Evolutionary conservation across 2,113 vertebrate species (phyloP).

Genomic region (Formicarius rufipectus): DNA sequence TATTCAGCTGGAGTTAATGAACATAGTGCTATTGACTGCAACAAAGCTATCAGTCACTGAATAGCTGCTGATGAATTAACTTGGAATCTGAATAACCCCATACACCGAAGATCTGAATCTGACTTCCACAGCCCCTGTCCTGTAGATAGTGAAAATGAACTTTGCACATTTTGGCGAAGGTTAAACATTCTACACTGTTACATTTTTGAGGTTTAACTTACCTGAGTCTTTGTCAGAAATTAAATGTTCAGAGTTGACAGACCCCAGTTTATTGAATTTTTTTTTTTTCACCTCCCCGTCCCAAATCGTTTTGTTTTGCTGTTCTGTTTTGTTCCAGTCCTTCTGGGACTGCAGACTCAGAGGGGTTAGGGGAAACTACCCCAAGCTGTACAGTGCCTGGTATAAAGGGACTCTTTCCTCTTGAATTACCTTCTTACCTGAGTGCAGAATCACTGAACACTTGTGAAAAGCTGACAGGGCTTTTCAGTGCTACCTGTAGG

Average conservation of each 20-base stretch:
- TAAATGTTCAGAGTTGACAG: not conserved
- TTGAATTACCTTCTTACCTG: not conserved
- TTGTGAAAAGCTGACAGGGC: not conserved
- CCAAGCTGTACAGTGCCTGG: not conserved
- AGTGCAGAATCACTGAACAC: not conserved
- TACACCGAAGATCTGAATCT: not conserved
- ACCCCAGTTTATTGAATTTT: not conserved
- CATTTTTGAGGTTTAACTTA: not conserved
- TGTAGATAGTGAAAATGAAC: not conserved
- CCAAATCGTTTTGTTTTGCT: not conserved
- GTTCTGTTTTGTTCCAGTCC: not conserved
- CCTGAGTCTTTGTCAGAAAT: not conserved
- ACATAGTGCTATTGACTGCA: not conserved
- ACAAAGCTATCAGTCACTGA: not conserved
- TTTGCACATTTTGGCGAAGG: not conserved
- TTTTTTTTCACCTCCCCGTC: not conserved
- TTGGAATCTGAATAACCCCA: not conserved
- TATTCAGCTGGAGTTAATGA: constrained; percentile 22
- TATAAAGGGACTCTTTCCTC: not conserved
- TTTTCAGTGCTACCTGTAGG: not conserved
- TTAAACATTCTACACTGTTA: not conserved
- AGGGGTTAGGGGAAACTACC: not conserved
- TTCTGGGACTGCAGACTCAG: not conserved
- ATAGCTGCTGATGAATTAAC: not conserved
- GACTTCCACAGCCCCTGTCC: not conserved